These are phyloP conservation scores for Periplaneta americana DNA, from an alignment of 1,140 invertebrate genomes.

Conservation along the genomic window DNA sequence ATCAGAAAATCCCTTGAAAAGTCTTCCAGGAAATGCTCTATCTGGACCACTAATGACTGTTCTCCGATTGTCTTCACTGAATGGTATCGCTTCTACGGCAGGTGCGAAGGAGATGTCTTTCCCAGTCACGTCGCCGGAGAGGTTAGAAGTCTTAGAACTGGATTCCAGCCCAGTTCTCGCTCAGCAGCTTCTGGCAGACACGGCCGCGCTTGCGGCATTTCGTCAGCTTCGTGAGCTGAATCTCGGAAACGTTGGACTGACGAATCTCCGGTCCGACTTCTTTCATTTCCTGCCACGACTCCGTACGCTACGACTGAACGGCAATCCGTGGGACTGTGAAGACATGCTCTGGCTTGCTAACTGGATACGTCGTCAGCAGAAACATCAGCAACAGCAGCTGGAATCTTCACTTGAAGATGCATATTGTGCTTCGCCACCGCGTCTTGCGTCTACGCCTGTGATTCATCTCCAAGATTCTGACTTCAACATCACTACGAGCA, in stretches of 20 bases:
- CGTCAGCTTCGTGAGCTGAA: slow-evolving; percentile 61
- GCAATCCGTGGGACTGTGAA: slow-evolving; percentile 56
- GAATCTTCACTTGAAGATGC: slow-evolving; percentile 27
- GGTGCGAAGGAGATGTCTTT: slow-evolving; percentile 55
- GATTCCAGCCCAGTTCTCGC: slow-evolving; percentile 66
- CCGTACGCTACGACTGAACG: slow-evolving; percentile 47
- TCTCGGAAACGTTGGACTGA: slow-evolving; percentile 56
- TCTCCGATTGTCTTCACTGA: slow-evolving; percentile 61
- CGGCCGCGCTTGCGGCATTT: slow-evolving; percentile 61
- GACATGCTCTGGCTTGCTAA: slow-evolving; percentile 55
- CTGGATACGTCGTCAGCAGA: slow-evolving; percentile 52
- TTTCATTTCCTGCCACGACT: slow-evolving; percentile 63
- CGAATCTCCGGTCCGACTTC: slow-evolving; percentile 58
- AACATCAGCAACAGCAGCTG: slow-evolving; percentile 28
- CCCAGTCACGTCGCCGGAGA: slow-evolving; percentile 60
- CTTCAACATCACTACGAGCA: slow-evolving; percentile 3
- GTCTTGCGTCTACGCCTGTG: slow-evolving; percentile 36
- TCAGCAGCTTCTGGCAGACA: slow-evolving; percentile 58
- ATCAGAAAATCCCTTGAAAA: slow-evolving; percentile 68
- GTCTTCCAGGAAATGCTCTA: slow-evolving; percentile 58
- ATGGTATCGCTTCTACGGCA: slow-evolving; percentile 41
- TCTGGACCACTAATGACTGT: slow-evolving; percentile 57
- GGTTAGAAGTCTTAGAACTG: slow-evolving; percentile 63
- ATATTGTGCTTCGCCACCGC: slow-evolving; percentile 35
- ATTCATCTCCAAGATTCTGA: slow-evolving; percentile 35